Percentiles rank a stretch among this genome's conserved stretches.
These are phyloP conservation scores for Arrhopalites spinosus DNA, from an alignment of 2,888 invertebrate species.

Conservation along the genomic window DNA sequence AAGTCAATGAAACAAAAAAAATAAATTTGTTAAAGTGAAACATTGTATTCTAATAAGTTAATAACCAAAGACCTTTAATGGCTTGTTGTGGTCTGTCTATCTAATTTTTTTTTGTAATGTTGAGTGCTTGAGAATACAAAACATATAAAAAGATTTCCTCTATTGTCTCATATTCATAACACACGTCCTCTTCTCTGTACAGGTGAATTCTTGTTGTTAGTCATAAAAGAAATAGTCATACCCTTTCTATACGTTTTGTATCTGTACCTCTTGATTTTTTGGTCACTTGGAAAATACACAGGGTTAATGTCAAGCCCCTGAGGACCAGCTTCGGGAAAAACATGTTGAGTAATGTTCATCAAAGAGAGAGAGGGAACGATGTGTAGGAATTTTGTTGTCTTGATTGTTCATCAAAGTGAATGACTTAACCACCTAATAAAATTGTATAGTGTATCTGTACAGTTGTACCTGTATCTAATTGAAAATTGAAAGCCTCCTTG, in stretches of 20 bases:
- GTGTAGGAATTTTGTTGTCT: too few relatives aligned
- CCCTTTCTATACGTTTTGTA: neutral
- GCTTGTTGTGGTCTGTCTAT: neutral
- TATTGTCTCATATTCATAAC: neutral
- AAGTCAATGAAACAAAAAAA: constrained; percentile 11
- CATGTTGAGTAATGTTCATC: too few relatives aligned
- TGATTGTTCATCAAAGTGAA: too few relatives aligned
- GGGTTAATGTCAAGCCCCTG: constrained; percentile 24
- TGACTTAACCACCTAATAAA: too few relatives aligned
- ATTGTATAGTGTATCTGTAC: too few relatives aligned
- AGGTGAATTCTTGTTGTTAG: neutral
- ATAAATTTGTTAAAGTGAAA: neutral
- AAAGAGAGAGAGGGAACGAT: too few relatives aligned
- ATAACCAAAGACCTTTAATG: constrained; percentile 1
- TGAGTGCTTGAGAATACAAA: neutral
- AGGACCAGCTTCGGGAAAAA: neutral
- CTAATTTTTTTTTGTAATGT: neutral
- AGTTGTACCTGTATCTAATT: too few relatives aligned
- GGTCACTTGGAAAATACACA: constrained; percentile 9
- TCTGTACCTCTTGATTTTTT: neutral
- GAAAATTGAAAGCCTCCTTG: too few relatives aligned
- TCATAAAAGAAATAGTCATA: neutral
- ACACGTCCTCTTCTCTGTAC: neutral
- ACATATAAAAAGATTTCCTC: neutral
- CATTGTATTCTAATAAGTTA: constrained; percentile 16